A percentile compares a stretch with the other conserved stretches of the same genome.
phyloP scores from a whole-genome alignment of 2,113 vertebrate genomes.

The Protomyctophum bolini region DNA sequence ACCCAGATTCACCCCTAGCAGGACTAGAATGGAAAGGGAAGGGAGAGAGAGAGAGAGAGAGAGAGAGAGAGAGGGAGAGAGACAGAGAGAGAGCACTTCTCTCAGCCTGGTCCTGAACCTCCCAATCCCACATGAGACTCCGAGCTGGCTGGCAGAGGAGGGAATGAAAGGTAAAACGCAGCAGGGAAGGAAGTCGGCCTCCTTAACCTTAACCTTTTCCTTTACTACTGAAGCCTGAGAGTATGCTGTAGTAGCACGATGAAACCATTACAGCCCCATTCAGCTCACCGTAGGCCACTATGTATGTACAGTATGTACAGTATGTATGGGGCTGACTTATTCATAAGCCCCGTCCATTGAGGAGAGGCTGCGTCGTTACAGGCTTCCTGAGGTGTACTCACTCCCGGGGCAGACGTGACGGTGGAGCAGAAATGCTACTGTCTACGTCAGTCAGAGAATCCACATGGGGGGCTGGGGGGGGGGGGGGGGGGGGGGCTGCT shows the following conservation, averaged over 20 bases:
- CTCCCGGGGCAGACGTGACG: constrained; percentile 28
- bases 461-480: neutral
- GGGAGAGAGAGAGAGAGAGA: neutral
- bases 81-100: neutral
- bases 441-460: constrained; percentile 43
- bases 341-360: constrained; percentile 23
- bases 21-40: constrained; percentile 20
- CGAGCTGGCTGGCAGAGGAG: too few relatives aligned
- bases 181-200: constrained; percentile 3
- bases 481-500: too few relatives aligned
- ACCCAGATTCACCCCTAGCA: constrained; percentile 63
- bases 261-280: constrained; percentile 22
- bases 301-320: neutral
- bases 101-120: constrained; percentile 25
- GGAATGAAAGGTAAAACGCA: neutral
- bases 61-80: too few relatives aligned
- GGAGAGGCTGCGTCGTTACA: constrained; percentile 35
- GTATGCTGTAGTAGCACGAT: neutral
- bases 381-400: constrained; percentile 30
- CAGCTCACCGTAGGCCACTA: constrained; percentile 45
- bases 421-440: constrained; percentile 35
- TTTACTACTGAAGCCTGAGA: neutral
- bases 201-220: neutral
- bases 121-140: neutral
- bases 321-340: constrained; percentile 24